A percentile compares a stretch with the other conserved stretches of the same genome.
Evolutionary conservation across 2,888 invertebrate genomes (phyloP).

Genomic region (Spodoptera littoralis): DNA sequence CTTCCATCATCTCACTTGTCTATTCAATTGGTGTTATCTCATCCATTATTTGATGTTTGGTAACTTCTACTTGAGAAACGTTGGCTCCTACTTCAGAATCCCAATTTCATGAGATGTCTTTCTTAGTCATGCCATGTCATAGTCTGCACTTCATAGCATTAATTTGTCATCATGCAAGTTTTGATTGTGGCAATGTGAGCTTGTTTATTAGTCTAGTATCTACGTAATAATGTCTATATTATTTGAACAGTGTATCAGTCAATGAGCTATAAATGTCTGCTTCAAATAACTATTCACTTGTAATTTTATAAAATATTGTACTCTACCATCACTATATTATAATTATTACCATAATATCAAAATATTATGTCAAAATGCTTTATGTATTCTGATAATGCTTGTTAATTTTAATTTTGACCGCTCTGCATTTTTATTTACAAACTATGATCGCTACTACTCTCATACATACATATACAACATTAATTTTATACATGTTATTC

Average conservation of each 20-base stretch:
- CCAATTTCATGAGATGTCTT: constrained; percentile 44
- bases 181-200: constrained; percentile 58
- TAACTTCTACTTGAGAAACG: constrained; percentile 55
- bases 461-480: constrained; percentile 55
- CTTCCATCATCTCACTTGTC: constrained; percentile 65
- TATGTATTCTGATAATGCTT: constrained; percentile 63
- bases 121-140: constrained; percentile 55
- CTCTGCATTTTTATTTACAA: constrained; percentile 86
- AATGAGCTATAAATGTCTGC: constrained; percentile 23
- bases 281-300: constrained; percentile 37
- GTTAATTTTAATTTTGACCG: constrained; percentile 73
- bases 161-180: constrained; percentile 59
- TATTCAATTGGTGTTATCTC: constrained; percentile 59
- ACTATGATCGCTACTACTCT: constrained; percentile 66
- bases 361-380: constrained; percentile 47
- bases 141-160: constrained; percentile 55
- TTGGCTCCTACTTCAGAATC: constrained; percentile 54
- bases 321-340: constrained; percentile 24
- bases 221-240: constrained; percentile 39
- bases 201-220: constrained; percentile 44
- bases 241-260: constrained; percentile 33
- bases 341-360: constrained; percentile 28
- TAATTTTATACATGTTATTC: constrained; percentile 47
- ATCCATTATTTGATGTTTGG: constrained; percentile 62
- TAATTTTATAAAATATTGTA: constrained; percentile 26